A percentile compares a stretch with the other conserved stretches of the same genome.
phyloP scores from a whole-genome alignment of 2,113 vertebrate genomes.

The Gambusia affinis region DNA sequence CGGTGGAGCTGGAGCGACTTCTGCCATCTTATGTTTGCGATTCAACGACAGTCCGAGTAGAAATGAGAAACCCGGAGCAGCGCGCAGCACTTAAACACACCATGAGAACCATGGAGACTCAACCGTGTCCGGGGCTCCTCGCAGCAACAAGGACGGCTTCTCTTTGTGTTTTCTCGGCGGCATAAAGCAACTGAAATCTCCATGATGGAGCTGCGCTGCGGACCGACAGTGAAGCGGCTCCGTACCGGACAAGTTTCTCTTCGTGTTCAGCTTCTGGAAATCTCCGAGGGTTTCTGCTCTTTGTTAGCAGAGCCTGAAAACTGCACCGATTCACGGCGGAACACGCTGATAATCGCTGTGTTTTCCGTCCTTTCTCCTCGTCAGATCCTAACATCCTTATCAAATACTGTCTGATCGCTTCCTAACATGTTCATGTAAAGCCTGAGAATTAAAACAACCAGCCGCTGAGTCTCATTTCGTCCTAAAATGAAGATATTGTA shows the following conservation, averaged over 20 bases:
- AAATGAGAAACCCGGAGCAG: background rate
- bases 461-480: accelerated
- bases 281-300: background rate
- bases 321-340: slow-evolving; percentile 4
- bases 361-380: slow-evolving; percentile 14
- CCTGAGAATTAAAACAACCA: background rate
- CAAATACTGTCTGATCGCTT: background rate
- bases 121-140: background rate
- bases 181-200: background rate
- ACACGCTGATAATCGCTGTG: background rate
- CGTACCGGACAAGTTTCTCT: background rate
- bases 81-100: slow-evolving; percentile 11
- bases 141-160: background rate
- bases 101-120: slow-evolving; percentile 58
- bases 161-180: slow-evolving; percentile 52
- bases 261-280: background rate
- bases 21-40: slow-evolving; percentile 9
- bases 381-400: background rate
- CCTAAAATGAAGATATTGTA: background rate
- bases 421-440: background rate
- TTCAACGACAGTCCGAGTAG: background rate
- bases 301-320: slow-evolving; percentile 2
- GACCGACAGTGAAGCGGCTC: background rate
- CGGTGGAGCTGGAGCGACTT: slow-evolving; percentile 27
- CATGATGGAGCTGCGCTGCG: too few species aligned